These are phyloP conservation scores for Clarias batrachus DNA, from an alignment of 2,113 vertebrate species.

Conservation along the genomic window DNA sequence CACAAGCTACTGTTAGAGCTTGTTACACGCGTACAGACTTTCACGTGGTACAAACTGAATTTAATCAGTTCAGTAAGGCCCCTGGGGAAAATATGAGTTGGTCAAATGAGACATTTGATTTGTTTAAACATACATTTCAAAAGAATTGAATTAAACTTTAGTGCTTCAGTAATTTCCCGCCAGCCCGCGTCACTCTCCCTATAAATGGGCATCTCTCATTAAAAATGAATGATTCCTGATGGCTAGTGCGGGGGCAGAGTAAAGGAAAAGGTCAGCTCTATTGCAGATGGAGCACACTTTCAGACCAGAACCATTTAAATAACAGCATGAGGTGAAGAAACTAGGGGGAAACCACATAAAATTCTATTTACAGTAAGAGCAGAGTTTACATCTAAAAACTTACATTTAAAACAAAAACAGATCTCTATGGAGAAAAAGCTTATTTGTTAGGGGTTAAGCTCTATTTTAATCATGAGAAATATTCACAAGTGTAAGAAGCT, in stretches of 20 bases:
- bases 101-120: background rate
- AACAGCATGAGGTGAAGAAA: background rate
- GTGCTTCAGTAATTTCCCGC: background rate
- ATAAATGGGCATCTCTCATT: background rate
- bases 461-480: background rate
- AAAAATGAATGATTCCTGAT: background rate
- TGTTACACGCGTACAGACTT: background rate
- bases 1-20: background rate
- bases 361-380: background rate
- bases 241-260: background rate
- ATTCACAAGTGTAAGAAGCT: too few species aligned
- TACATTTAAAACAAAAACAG: background rate
- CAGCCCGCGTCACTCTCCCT: background rate
- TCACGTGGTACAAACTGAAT: background rate
- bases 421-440: background rate
- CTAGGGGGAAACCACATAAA: too few species aligned
- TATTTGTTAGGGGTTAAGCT: background rate
- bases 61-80: background rate
- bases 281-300: background rate
- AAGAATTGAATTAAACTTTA: background rate
- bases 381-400: background rate
- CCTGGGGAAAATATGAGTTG: background rate
- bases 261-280: background rate
- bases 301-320: background rate
- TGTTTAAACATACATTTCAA: background rate